Percentiles rank a stretch among this genome's conserved stretches.
Evolutionary conservation across 30 jellyfish, hydroid and myxozoan species (phyloP).

Genomic region (Aurelia aurita): DNA sequence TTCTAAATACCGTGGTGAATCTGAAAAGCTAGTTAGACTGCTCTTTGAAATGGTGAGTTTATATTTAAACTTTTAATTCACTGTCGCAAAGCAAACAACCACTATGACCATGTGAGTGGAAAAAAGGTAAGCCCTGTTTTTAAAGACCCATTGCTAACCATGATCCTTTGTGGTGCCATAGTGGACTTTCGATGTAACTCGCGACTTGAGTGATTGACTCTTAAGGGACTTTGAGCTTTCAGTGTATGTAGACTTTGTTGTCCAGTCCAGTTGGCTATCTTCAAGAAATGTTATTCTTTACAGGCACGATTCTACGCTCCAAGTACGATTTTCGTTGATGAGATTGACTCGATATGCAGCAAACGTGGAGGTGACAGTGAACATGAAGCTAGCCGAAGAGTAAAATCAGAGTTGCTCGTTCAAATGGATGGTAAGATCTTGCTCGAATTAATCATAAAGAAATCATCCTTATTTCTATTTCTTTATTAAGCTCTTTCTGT

Average conservation of each 20-base stretch:
- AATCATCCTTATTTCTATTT: too few relatives aligned
- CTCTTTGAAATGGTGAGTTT: conserved; percentile 94
- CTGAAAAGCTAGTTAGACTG: conserved; percentile 94
- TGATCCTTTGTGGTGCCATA: too few relatives aligned
- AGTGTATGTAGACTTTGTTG: too few relatives aligned
- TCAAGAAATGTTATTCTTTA: background rate
- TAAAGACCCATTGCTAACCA: too few relatives aligned
- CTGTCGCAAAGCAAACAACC: background rate
- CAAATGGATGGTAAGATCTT: conserved; percentile 92
- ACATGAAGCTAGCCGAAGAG: conserved; percentile 98
- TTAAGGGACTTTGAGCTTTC: too few relatives aligned
- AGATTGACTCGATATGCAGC: conserved; percentile 94
- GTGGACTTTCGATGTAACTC: too few relatives aligned
- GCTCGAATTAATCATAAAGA: background rate
- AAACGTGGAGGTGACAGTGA: conserved; percentile 94
- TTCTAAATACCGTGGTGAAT: conserved; percentile 96
- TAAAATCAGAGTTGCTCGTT: conserved; percentile 94
- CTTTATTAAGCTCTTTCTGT: too few relatives aligned
- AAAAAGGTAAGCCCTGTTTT: too few relatives aligned
- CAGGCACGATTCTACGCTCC: conserved; percentile 99
- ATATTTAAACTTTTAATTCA: background rate
- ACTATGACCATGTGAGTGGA: background rate
- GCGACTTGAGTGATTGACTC: too few relatives aligned
- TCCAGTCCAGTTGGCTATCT: background rate
- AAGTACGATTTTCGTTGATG: conserved; percentile 96